Conservation (phyloP, 2,797 vertebrate genomes). For the Dipus sagitta region DNA sequence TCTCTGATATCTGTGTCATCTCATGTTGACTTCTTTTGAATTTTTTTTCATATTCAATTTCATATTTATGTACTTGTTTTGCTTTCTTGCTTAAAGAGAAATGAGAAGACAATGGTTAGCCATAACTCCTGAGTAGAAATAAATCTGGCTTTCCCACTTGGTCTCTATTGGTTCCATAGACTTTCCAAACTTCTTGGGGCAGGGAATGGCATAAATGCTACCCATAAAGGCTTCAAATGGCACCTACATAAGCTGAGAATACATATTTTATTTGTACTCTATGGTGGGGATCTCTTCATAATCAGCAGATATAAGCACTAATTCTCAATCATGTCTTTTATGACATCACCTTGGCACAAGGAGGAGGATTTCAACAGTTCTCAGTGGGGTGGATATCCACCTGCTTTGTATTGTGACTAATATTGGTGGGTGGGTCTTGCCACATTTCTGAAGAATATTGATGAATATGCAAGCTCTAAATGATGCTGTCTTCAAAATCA, state of each 20-base stretch:
- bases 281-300: not conserved
- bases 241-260: not conserved
- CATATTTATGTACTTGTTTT: not conserved
- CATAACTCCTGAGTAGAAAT: not conserved
- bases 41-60: not conserved
- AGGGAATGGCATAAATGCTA: not conserved
- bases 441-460: not conserved
- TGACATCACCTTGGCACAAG: not conserved
- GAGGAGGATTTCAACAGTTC: accelerated
- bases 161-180: not conserved
- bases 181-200: not conserved
- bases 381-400: not conserved
- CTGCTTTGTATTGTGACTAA: not conserved
- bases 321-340: not conserved
- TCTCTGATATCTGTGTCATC: not conserved
- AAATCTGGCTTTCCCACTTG: not conserved
- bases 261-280: not conserved
- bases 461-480: not conserved
- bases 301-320: not conserved
- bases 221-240: not conserved
- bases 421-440: not conserved
- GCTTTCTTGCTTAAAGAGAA: not conserved
- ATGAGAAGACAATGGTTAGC: not conserved
- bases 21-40: not conserved
- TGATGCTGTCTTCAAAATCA: not conserved